Evolutionary conservation across 2,888 invertebrate species (phyloP).

Genomic region (Microchrysa polita): DNA sequence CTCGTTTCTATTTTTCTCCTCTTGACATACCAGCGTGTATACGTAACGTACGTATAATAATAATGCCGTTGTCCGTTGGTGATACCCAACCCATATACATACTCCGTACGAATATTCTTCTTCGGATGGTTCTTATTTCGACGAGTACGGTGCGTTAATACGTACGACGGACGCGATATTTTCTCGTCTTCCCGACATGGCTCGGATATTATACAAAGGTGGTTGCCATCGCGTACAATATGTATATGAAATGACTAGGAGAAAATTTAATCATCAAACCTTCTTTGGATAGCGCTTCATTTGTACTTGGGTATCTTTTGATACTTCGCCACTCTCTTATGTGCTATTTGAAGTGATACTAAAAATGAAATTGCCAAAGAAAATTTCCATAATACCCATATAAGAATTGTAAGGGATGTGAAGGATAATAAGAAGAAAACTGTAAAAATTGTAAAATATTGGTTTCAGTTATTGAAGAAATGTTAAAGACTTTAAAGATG

Average conservation of each 20-base stretch:
- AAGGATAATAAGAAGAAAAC: not conserved
- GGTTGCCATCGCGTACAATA: not conserved
- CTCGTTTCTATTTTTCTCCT: not conserved
- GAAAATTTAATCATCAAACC: slow-evolving; percentile 2
- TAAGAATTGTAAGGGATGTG: not conserved
- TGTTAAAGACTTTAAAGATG: no score
- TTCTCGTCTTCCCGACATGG: not conserved
- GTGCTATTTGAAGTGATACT: not conserved
- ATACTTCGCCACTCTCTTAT: no score
- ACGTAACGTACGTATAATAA: not conserved
- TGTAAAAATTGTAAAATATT: not conserved
- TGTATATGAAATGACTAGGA: not conserved
- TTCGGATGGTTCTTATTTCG: not conserved
- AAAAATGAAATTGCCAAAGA: not conserved
- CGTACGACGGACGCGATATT: not conserved
- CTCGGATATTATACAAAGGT: not conserved
- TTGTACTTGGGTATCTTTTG: not conserved
- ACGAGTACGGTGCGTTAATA: not conserved
- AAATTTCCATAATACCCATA: not conserved
- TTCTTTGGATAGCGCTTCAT: not conserved
- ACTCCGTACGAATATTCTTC: not conserved
- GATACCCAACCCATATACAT: no score
- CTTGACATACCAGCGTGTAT: not conserved
- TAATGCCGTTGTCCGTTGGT: slow-evolving; percentile 1
- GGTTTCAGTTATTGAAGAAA: no score